Conservation (phyloP, 2,797 vertebrate species). For the Amblyopsis hoosieri region DNA sequence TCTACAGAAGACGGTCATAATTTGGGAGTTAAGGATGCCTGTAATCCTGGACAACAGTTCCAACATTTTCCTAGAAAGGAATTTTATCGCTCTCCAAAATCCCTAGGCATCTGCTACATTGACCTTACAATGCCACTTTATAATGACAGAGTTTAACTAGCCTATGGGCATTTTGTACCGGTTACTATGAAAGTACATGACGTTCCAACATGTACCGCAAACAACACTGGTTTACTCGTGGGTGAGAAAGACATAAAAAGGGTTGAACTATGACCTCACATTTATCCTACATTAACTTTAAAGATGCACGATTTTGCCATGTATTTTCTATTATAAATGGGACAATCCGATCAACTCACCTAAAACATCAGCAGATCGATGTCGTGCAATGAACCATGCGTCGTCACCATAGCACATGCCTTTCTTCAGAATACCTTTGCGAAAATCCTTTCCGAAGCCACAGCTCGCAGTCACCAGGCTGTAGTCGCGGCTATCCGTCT, state of each 20-base stretch:
- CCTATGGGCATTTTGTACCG: not conserved
- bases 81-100: slow-evolving; percentile 30
- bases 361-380: slow-evolving; percentile 88
- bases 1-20: not conserved
- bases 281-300: not conserved
- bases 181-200: not conserved
- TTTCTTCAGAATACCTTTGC: slow-evolving; percentile 97
- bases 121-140: slow-evolving; percentile 63
- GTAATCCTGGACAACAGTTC: slow-evolving; percentile 18
- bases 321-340: slow-evolving; percentile 65
- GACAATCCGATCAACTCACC: slow-evolving; percentile 97
- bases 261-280: slow-evolving; percentile 30
- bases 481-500: slow-evolving; percentile 96
- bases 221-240: not conserved
- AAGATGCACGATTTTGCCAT: slow-evolving; percentile 42
- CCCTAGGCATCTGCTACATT: slow-evolving; percentile 26
- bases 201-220: not conserved
- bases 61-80: slow-evolving; percentile 53
- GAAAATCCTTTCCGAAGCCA: slow-evolving; percentile 97
- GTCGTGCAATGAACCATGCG: slow-evolving; percentile 92
- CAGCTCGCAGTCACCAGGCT: slow-evolving; percentile 94
- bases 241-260: not conserved
- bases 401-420: slow-evolving; percentile 98
- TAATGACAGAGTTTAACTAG: not conserved
- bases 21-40: not conserved